Percentiles rank a stretch among this genome's conserved stretches.
These are phyloP conservation scores for Trachythela sp. DNA, from an alignment of 64 coral and sea anemone genomes.

Conservation along the genomic window DNA sequence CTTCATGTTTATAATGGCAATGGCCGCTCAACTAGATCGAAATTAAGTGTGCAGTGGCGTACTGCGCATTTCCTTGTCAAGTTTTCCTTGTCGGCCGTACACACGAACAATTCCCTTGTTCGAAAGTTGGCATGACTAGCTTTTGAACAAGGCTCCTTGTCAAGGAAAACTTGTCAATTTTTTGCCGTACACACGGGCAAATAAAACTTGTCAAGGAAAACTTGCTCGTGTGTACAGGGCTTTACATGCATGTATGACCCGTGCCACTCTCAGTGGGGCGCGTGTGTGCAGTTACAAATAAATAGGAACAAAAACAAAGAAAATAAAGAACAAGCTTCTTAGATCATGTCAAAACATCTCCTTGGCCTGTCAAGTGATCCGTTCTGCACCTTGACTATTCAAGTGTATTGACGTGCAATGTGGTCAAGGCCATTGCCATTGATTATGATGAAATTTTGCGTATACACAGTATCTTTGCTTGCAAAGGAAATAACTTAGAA, in stretches of 20 bases:
- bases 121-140: too few species aligned
- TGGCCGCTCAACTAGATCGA: too few species aligned
- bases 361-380: not conserved
- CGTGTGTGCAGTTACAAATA: not conserved
- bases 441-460: not conserved
- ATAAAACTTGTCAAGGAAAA: too few species aligned
- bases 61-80: too few species aligned
- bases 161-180: too few species aligned
- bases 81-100: too few species aligned
- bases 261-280: not conserved
- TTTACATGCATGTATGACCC: not conserved
- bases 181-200: too few species aligned
- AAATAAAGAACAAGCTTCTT: not conserved
- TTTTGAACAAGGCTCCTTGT: too few species aligned
- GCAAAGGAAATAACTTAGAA: not conserved
- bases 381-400: not conserved
- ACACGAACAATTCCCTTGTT: too few species aligned
- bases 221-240: too few species aligned
- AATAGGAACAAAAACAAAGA: not conserved
- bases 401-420: not conserved
- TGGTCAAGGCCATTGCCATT: not conserved
- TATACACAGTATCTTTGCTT: not conserved
- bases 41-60: too few species aligned
- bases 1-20: too few species aligned
- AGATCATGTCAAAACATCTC: conserved; percentile 2